These are phyloP conservation scores for Xylota sylvarum DNA, from an alignment of 2,888 invertebrate species.

Conservation along the genomic window DNA sequence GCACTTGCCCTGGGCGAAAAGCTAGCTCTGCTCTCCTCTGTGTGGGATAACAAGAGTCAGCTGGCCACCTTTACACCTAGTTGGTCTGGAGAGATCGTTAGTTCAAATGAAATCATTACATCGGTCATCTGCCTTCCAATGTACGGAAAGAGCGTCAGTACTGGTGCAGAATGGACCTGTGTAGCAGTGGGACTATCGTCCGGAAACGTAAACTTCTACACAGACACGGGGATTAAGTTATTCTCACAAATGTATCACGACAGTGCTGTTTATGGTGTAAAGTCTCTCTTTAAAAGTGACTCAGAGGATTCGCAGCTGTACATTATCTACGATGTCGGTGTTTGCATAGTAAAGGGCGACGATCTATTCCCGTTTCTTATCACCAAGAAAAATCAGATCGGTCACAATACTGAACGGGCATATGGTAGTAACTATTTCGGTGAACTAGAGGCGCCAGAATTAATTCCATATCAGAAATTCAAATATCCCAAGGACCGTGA, in stretches of 20 bases:
- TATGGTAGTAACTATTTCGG: slow-evolving; percentile 62
- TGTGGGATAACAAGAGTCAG: slow-evolving; percentile 86
- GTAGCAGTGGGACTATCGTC: slow-evolving; percentile 94
- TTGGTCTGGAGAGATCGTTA: slow-evolving; percentile 87
- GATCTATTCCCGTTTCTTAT: slow-evolving; percentile 91
- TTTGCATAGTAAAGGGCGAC: slow-evolving; percentile 90
- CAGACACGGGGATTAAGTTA: slow-evolving; percentile 93
- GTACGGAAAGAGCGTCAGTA: slow-evolving; percentile 85
- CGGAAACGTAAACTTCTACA: slow-evolving; percentile 94
- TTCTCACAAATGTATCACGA: slow-evolving; percentile 94
- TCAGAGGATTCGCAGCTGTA: slow-evolving; percentile 82
- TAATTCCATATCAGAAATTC: slow-evolving; percentile 93
- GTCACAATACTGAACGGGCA: slow-evolving; percentile 29
- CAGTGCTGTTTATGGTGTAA: slow-evolving; percentile 91
- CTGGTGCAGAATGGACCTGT: slow-evolving; percentile 95
- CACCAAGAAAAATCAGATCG: slow-evolving; percentile 87
- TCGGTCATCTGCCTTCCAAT: slow-evolving; percentile 86
- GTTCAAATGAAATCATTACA: slow-evolving; percentile 85
- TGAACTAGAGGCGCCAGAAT: slow-evolving; percentile 80
- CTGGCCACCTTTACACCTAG: slow-evolving; percentile 86
- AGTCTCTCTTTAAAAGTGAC: slow-evolving; percentile 87
- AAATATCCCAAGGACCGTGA: slow-evolving; percentile 91
- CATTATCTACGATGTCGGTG: slow-evolving; percentile 88
- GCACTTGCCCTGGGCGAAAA: slow-evolving; percentile 88
- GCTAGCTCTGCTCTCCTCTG: slow-evolving; percentile 89